A percentile compares a stretch with the other conserved stretches of the same genome.
These are phyloP conservation scores for Archivesica marissinica DNA, from an alignment of 1,140 invertebrate species.

Conservation along the genomic window DNA sequence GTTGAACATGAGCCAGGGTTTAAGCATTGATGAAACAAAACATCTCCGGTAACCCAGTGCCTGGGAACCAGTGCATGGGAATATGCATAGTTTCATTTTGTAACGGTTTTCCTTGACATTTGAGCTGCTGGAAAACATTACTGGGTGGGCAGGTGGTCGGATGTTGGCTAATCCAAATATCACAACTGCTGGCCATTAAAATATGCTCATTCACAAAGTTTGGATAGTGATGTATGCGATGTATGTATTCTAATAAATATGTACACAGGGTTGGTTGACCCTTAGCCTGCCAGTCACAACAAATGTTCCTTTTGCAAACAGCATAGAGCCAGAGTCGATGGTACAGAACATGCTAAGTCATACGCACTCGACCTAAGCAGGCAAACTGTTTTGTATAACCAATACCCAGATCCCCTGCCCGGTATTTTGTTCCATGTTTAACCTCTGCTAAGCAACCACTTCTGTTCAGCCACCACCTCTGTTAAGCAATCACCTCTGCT, in stretches of 20 bases:
- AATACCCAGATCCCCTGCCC: too few species aligned
- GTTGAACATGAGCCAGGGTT: constrained; percentile 22
- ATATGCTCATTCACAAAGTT: constrained; percentile 6
- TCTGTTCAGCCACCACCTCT: too few species aligned
- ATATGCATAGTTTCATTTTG: constrained; percentile 6
- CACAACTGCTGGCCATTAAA: constrained; percentile 15
- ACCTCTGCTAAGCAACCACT: too few species aligned
- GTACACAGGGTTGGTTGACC: too few species aligned
- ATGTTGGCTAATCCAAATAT: background rate
- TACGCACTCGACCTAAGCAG: too few species aligned
- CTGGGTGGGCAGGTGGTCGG: constrained; percentile 9
- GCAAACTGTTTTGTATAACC: too few species aligned
- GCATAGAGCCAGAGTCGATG: too few species aligned
- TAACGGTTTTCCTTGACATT: constrained; percentile 34
- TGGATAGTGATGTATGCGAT: background rate
- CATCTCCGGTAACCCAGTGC: constrained; percentile 5
- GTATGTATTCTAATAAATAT: background rate
- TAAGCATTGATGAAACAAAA: constrained; percentile 28
- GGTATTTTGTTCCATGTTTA: too few species aligned
- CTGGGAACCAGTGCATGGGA: constrained; percentile 32
- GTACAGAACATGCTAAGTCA: too few species aligned
- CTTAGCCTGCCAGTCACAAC: too few species aligned
- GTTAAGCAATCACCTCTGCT: too few species aligned
- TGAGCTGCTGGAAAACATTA: constrained; percentile 1
- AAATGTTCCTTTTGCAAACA: too few species aligned